Percentiles rank a stretch among this genome's conserved stretches.
phyloP scores from a whole-genome alignment of 2,888 invertebrate species.

The Drosophila anomalata region DNA sequence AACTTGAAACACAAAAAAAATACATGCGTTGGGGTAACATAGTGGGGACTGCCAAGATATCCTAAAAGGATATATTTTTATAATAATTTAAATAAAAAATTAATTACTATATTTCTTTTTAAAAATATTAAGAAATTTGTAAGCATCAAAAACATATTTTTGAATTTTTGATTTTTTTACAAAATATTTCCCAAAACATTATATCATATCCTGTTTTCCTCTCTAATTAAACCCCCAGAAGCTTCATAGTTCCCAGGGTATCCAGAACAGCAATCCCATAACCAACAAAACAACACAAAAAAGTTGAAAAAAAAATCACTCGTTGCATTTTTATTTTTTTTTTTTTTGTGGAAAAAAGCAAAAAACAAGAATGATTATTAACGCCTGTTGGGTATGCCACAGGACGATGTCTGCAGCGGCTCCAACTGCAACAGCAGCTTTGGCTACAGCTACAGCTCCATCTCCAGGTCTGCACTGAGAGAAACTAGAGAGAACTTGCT shows the following conservation, averaged over 20 bases:
- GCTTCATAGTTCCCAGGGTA: slow-evolving; percentile 42
- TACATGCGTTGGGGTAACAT: background rate
- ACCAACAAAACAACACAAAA: slow-evolving; percentile 49
- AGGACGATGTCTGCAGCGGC: slow-evolving; percentile 70
- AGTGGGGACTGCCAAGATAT: background rate
- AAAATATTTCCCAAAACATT: background rate
- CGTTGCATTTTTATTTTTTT: slow-evolving; percentile 57
- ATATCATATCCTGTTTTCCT: background rate
- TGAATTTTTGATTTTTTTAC: no score
- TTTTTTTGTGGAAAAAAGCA: slow-evolving; percentile 46
- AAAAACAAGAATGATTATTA: slow-evolving; percentile 72
- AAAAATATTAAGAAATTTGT: background rate
- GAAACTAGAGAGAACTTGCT: background rate
- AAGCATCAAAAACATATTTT: no score
- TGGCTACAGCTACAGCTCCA: slow-evolving; percentile 17
- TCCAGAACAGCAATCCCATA: slow-evolving; percentile 42
- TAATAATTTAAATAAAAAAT: background rate
- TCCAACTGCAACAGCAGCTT: slow-evolving; percentile 27
- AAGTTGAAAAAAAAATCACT: slow-evolving; percentile 37
- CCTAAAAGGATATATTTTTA: slow-evolving; percentile 1
- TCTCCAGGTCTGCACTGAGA: slow-evolving; percentile 8
- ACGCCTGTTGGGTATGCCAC: slow-evolving; percentile 80
- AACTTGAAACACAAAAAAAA: slow-evolving; percentile 59
- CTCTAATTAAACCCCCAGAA: rapidly evolving
- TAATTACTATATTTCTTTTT: background rate